phyloP scores from a whole-genome alignment of 2,888 invertebrate species.

The Drosophila neotestacea region DNA sequence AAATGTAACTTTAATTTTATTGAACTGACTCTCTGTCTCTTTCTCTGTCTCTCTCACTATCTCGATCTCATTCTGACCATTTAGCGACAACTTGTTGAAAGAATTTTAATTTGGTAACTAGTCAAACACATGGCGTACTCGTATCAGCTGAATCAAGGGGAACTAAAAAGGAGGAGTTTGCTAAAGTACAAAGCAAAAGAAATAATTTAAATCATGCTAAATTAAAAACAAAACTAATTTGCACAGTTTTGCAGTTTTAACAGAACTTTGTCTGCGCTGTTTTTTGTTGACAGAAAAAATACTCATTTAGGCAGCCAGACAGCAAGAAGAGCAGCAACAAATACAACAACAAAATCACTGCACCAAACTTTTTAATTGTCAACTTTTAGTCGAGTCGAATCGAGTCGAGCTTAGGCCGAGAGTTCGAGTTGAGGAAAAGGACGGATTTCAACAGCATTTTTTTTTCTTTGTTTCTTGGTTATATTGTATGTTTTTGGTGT shows the following conservation, averaged over 20 bases:
- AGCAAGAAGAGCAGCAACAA: conserved; percentile 40
- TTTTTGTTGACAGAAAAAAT: conserved; percentile 52
- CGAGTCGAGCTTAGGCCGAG: conserved; percentile 32
- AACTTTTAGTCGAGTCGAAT: conserved; percentile 63
- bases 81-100: conserved; percentile 63
- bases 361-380: conserved; percentile 78
- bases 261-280: conserved; percentile 59
- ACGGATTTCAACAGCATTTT: conserved; percentile 26
- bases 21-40: conserved; percentile 30
- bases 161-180: neutral
- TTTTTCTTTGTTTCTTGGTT: conserved; percentile 8
- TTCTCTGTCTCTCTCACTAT: neutral
- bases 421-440: conserved; percentile 24
- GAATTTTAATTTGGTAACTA: conserved; percentile 59
- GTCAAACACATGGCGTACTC: conserved; percentile 34
- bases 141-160: neutral
- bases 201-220: conserved; percentile 57
- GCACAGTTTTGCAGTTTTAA: conserved; percentile 63
- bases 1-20: conserved; percentile 72
- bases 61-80: neutral
- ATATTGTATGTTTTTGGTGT: conserved; percentile 17
- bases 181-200: conserved; percentile 28
- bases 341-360: conserved; percentile 47
- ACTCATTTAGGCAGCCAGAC: conserved; percentile 48
- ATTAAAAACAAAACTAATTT: conserved; percentile 76